These are phyloP conservation scores for Protomyctophum bolini DNA, from an alignment of 2,113 vertebrate genomes.

Conservation along the genomic window DNA sequence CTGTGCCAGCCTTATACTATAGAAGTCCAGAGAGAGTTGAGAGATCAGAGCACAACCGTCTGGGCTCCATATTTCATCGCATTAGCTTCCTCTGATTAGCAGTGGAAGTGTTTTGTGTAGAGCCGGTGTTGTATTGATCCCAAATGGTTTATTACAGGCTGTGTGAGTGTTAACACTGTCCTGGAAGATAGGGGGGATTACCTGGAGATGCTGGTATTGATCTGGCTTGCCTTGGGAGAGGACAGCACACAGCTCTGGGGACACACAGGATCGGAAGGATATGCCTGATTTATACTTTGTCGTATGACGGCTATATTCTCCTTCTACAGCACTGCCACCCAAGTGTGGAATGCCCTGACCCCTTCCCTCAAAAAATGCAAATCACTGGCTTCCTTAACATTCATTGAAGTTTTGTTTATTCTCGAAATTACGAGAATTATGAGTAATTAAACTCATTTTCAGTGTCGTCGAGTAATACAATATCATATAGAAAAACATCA, in stretches of 20 bases:
- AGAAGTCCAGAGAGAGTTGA: conserved; percentile 8
- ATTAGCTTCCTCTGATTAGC: conserved; percentile 38
- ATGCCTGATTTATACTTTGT: not conserved
- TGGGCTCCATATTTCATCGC: conserved; percentile 44
- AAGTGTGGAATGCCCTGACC: no score
- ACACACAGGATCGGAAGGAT: conserved; percentile 19
- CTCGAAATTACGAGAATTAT: no score
- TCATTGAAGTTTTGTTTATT: no score
- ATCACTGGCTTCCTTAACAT: no score
- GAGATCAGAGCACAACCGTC: conserved; percentile 46
- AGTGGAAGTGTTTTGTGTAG: conserved; percentile 58
- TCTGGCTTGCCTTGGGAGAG: conserved; percentile 55
- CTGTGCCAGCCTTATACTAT: not conserved
- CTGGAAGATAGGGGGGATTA: conserved; percentile 58
- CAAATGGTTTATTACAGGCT: conserved; percentile 63
- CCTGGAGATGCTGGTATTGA: conserved; percentile 70
- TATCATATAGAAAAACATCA: no score
- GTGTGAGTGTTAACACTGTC: conserved; percentile 58
- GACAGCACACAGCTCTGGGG: conserved; percentile 32
- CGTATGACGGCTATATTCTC: no score
- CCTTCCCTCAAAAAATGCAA: no score
- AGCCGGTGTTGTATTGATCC: conserved; percentile 62
- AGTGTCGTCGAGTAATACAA: no score
- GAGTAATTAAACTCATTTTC: no score
- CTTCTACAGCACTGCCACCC: no score